phyloP scores from a whole-genome alignment of 2,113 vertebrate genomes.

The Clinocottus analis region DNA sequence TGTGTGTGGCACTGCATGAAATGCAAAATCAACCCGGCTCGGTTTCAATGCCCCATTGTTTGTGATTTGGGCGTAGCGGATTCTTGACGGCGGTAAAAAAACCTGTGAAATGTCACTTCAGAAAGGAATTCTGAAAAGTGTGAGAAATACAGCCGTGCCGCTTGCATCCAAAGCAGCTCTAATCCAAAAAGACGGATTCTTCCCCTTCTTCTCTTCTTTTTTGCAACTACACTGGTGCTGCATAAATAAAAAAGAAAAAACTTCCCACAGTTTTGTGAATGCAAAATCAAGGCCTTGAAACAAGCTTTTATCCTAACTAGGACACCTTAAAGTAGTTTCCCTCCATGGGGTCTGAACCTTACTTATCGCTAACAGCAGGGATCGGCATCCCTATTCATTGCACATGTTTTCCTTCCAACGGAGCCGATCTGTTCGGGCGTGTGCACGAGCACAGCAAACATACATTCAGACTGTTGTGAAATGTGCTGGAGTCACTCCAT shows the following conservation, averaged over 20 bases:
- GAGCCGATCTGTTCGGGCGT: neutral
- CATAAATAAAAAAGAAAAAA: conserved; percentile 21
- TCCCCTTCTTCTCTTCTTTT: neutral
- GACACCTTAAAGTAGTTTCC: conserved; percentile 55
- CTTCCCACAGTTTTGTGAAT: conserved; percentile 39
- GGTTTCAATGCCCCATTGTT: neutral
- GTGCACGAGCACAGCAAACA: conserved; percentile 6
- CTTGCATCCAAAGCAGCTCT: neutral
- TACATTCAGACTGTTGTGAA: neutral
- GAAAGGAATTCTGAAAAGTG: neutral
- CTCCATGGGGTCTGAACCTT: conserved; percentile 38
- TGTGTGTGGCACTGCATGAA: conserved; percentile 25
- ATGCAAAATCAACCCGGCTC: conserved; percentile 17
- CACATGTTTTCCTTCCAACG: conserved; percentile 37
- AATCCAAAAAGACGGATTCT: neutral
- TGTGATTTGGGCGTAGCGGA: neutral
- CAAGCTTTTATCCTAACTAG: conserved; percentile 74
- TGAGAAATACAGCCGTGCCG: conserved; percentile 1
- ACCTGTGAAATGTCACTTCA: conserved; percentile 14
- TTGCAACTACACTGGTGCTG: neutral
- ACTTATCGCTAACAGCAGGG: conserved; percentile 59
- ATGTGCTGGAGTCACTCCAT: neutral
- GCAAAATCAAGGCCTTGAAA: conserved; percentile 67
- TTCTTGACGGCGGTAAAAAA: conserved; percentile 11
- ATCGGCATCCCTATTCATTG: conserved; percentile 54